Evolutionary conservation across 2,888 invertebrate genomes (phyloP).

Genomic region (Electrophaes corylata): DNA sequence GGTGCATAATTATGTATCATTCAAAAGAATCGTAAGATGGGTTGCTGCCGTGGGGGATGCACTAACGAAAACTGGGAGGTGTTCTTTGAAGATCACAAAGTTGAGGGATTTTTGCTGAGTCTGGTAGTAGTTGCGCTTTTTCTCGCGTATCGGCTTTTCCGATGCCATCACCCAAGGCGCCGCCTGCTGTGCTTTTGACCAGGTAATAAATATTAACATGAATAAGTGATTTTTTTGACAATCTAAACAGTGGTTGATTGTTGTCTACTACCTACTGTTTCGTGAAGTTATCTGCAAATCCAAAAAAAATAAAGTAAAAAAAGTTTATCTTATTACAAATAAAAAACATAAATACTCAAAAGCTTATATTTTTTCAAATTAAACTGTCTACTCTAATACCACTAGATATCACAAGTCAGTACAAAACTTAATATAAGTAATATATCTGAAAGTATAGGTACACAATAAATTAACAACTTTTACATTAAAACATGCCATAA

Average conservation of each 20-base stretch:
- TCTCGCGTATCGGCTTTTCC: slow-evolving; percentile 53
- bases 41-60: slow-evolving; percentile 52
- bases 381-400: too few relatives aligned
- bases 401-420: too few relatives aligned
- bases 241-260: background rate
- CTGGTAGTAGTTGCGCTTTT: slow-evolving; percentile 45
- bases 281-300: too few relatives aligned
- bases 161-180: slow-evolving; percentile 50
- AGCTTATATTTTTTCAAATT: too few relatives aligned
- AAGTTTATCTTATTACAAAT: too few relatives aligned
- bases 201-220: slow-evolving; percentile 6
- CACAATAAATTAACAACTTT: background rate
- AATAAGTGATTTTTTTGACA: background rate
- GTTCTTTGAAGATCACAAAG: slow-evolving; percentile 47
- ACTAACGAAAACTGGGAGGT: slow-evolving; percentile 44
- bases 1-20: slow-evolving; percentile 6
- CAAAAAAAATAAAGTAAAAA: too few relatives aligned
- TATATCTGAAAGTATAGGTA: background rate
- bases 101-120: slow-evolving; percentile 44
- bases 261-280: too few relatives aligned
- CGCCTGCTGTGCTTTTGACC: slow-evolving; percentile 36
- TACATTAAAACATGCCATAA: background rate
- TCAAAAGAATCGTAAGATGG: slow-evolving; percentile 42
- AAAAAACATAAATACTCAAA: too few relatives aligned
- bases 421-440: background rate